Base-by-base conservation (phyloP, 2,113 vertebrate species). In the Hippoglossus stenolepis region DNA sequence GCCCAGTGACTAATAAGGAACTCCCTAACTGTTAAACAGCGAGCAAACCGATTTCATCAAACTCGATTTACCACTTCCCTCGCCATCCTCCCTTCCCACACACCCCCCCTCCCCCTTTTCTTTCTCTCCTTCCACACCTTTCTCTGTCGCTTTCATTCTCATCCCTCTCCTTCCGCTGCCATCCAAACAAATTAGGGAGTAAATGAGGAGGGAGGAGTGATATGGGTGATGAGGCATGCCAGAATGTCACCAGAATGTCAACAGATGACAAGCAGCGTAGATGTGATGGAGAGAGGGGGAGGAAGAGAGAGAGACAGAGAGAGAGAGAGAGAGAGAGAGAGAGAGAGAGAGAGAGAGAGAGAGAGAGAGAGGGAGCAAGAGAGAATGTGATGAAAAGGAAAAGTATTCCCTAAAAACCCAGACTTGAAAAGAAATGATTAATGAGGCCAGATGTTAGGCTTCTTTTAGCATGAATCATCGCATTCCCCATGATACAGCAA, bases 361-460 rank as follows among this genome's bases (percentile, higher is more conserved):
- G n/a, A n/a, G n/a, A n/a, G n/a, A n/a, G n/a, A 26, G 73, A 68
- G 62, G 73, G 68, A 77, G 28, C 70, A 31, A 26, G 73, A 68
- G 62, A 75, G 68, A 75, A 57, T 66, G 65, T 56, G 58, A 75
- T 80, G 70, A 74, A 83, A 72, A 70, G 63, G 60, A 65, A 83
- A 88, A 80, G 45, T 70, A 75, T 83, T 85, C 86, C 87, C 83
- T 13, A 5, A 83, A 87, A 87, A 83, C 35, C n/a, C 53, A 72
- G 63, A 89, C 86, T 75, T 92, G 83, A 89, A 84, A 87, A 85
- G 73, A 86, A 88, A 84, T 89, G 87, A 91, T 90, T 89, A 90
- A 93, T 91, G 90, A 90, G 79, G 67, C 91, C 91, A 93, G 92
- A 91, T 92, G 91, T 90, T 89, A 15, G 75, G 74, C 66, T 83